These are phyloP conservation scores for Scartelaos histophorus DNA, from an alignment of 2,113 vertebrate species.

Conservation along the genomic window DNA sequence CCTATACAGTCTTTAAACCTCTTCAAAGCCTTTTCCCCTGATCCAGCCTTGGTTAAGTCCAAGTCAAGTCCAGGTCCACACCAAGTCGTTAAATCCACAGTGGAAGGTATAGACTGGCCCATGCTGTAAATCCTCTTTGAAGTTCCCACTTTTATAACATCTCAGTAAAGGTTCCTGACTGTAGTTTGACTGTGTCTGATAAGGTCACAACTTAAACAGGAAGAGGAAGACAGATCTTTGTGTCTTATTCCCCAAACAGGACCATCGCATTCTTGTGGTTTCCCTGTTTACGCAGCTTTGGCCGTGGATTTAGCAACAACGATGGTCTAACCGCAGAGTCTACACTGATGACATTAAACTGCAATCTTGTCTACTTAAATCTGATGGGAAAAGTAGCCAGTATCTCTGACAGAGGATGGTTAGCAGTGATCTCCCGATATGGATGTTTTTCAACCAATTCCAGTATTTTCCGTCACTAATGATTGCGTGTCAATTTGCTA, in stretches of 20 bases:
- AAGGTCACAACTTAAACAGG: constrained; percentile 57
- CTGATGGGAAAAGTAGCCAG: neutral
- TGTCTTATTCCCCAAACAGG: constrained; percentile 56
- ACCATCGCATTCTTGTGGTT: constrained; percentile 58
- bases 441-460: neutral
- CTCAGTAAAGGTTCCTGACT: neutral
- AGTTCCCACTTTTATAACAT: neutral
- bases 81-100: neutral
- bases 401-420: neutral
- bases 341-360: neutral
- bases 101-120: neutral
- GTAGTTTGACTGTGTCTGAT: neutral
- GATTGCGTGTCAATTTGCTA: neutral
- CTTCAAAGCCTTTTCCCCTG: neutral
- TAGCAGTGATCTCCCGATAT: neutral
- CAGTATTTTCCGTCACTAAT: too few species aligned
- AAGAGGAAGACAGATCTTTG: constrained; percentile 66
- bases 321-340: constrained; percentile 1
- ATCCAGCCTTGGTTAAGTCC: neutral
- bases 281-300: constrained; percentile 29
- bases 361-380: neutral
- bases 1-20: neutral
- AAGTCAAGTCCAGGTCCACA: neutral
- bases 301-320: constrained; percentile 27
- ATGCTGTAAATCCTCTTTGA: constrained; percentile 2